Conservation (phyloP, 2,888 invertebrate genomes). For the Alsophila aescularia region DNA sequence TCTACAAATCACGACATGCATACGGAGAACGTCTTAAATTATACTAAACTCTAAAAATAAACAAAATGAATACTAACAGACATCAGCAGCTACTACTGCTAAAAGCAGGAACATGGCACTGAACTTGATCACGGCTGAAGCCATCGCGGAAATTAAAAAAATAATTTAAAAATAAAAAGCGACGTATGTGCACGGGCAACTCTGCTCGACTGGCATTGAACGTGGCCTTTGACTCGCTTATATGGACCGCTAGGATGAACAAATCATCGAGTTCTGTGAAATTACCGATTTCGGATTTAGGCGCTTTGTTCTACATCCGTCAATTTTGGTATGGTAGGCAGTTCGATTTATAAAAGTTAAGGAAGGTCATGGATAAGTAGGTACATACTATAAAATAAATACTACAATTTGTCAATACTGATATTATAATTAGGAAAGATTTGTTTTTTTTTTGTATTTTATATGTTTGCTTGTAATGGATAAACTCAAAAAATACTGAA, state of each 20-base stretch:
- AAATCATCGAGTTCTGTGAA: slow-evolving; percentile 60
- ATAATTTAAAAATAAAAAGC: slow-evolving; percentile 51
- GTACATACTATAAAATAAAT: no score
- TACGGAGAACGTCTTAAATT: neutral
- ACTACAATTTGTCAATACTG: no score
- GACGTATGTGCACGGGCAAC: slow-evolving; percentile 58
- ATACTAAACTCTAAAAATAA: neutral
- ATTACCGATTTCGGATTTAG: slow-evolving; percentile 37
- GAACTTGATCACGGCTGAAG: slow-evolving; percentile 76
- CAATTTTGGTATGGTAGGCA: neutral
- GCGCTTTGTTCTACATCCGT: slow-evolving; percentile 8
- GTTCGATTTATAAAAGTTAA: neutral
- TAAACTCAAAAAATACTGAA: no score
- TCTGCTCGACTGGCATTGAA: slow-evolving; percentile 70
- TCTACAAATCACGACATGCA: no score
- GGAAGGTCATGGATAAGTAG: slow-evolving; percentile 24
- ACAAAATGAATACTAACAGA: slow-evolving; percentile 62
- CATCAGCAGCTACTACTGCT: slow-evolving; percentile 66
- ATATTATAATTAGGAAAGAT: no score
- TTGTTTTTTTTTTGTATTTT: no score
- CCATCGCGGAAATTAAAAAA: slow-evolving; percentile 58
- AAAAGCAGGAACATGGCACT: slow-evolving; percentile 75
- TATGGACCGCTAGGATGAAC: slow-evolving; percentile 62
- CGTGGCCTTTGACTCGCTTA: slow-evolving; percentile 70
- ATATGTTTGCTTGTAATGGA: no score